phyloP scores from a whole-genome alignment of 2,113 vertebrate species.

The Rynchops niger region DNA sequence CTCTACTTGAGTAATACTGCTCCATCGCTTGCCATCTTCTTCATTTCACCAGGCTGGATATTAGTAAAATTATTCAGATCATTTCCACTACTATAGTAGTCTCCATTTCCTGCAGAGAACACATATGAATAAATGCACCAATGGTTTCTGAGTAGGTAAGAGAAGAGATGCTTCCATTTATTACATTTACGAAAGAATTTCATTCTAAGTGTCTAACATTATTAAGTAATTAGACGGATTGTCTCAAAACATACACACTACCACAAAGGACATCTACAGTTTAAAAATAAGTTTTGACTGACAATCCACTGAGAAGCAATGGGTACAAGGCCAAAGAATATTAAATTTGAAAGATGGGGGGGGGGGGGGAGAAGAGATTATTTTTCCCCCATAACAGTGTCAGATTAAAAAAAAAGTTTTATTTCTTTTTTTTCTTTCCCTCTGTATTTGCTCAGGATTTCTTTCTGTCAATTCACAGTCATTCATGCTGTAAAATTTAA shows the following conservation, averaged over 20 bases:
- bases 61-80: slow-evolving; percentile 86
- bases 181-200: not conserved
- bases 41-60: slow-evolving; percentile 37
- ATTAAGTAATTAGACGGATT: not conserved
- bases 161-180: not conserved
- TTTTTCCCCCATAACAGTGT: not conserved
- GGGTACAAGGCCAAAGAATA: not conserved
- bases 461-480: not conserved
- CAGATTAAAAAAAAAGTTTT: not conserved
- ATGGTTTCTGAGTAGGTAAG: not conserved
- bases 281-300: not conserved
- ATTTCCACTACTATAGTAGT: slow-evolving; percentile 93
- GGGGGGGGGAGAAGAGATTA: not conserved
- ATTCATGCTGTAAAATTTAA: not conserved
- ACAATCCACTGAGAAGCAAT: not conserved
- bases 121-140: not conserved
- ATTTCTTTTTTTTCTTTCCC: not conserved
- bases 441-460: not conserved
- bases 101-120: slow-evolving; percentile 82
- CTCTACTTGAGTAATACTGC: slow-evolving; percentile 79
- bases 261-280: not conserved
- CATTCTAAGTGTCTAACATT: not conserved
- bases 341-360: not conserved
- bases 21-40: slow-evolving; percentile 67
- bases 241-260: not conserved